phyloP scores from a whole-genome alignment of 1,140 invertebrate genomes.

The Philotrypesis tridentata region DNA sequence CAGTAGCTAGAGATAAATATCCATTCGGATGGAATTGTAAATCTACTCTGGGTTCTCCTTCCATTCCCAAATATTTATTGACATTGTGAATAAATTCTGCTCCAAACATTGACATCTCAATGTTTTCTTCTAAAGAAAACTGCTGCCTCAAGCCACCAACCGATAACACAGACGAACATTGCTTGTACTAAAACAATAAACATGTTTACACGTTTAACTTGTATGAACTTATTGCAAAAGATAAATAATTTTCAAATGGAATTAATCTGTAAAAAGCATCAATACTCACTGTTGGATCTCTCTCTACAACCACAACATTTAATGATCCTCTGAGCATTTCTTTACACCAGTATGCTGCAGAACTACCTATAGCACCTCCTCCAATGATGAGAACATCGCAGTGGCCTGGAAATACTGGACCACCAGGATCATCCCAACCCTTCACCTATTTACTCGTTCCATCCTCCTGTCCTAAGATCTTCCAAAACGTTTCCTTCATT shows the following conservation, averaged over 20 bases:
- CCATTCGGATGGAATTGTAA: constrained; percentile 90
- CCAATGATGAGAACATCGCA: constrained; percentile 93
- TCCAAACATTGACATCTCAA: constrained; percentile 91
- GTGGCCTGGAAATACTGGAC: constrained; percentile 74
- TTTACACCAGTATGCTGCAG: constrained; percentile 94
- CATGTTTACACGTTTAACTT: constrained; percentile 1
- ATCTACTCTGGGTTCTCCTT: constrained; percentile 81
- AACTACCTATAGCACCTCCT: constrained; percentile 93
- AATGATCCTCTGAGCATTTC: constrained; percentile 78
- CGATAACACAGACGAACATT: constrained; percentile 85
- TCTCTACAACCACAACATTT: constrained; percentile 89
- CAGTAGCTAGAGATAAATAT: constrained; percentile 87
- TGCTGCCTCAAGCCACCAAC: constrained; percentile 93
- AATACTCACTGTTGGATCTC: constrained; percentile 85
- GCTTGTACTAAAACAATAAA: constrained; percentile 79
- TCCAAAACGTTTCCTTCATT: constrained; percentile 41
- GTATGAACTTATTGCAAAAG: constrained; percentile 10
- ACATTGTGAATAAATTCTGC: constrained; percentile 92
- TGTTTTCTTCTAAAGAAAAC: constrained; percentile 95
- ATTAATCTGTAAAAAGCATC: too few species aligned
- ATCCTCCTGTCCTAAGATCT: constrained; percentile 15
- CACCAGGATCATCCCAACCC: constrained; percentile 52
- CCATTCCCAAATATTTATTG: constrained; percentile 81
- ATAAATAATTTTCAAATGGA: background rate
- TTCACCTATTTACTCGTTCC: constrained; percentile 21